Base-by-base conservation (phyloP, 2,888 invertebrate genomes). In the Calephelis perditalis region DNA sequence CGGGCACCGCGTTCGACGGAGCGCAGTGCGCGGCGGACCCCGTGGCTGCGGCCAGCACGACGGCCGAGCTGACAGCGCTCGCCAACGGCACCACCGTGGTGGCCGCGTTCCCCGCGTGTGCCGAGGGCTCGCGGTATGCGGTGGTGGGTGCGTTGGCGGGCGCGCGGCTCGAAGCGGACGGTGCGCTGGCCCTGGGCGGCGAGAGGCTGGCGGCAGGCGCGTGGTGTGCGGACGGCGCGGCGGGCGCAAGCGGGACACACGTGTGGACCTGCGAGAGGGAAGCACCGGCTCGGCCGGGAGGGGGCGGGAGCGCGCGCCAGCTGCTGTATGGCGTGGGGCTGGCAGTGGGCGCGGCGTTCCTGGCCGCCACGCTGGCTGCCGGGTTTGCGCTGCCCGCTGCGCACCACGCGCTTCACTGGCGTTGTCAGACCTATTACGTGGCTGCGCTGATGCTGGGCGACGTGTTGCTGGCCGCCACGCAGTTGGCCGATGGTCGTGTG, bases 341-440 rank as follows among this genome's bases (percentile, higher is more conserved):
- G 77, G 93, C 96, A 62, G 92, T 97, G 71, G 96, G 96, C 71
- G 95, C 95, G 4, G 92, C 95, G 65, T 97, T 97, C 89, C 89
- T 97, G 79, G 94, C 94, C 49, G 95, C 96, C 15, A 97, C 96
- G 59, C 85, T 97, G 74, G 94, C 94, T 56, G 95, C 96, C 10
- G 95, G 96, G 15, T 95, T 94, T 74, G 91, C 96, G 71, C 91
- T 96, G 79, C 96, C 96, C 59, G 94, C 95, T 68, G 95, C 95
- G 71, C 95, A 95, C 86, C 96, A 96, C 88, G 95, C 96, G 67
- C 91, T 97, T 72, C 97, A 97, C 84, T 96, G 96, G 95, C 92
- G 96, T 74, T 96, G 96, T 79, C 96, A 97, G 89, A 96, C 96
- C 69, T 94, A 96, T 85, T 96, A 97, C 84, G 96, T 97, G 70